A percentile compares a stretch with the other conserved stretches of the same genome.
Conservation (phyloP, 2,113 vertebrate genomes). For the Odocoileus virginianus region DNA sequence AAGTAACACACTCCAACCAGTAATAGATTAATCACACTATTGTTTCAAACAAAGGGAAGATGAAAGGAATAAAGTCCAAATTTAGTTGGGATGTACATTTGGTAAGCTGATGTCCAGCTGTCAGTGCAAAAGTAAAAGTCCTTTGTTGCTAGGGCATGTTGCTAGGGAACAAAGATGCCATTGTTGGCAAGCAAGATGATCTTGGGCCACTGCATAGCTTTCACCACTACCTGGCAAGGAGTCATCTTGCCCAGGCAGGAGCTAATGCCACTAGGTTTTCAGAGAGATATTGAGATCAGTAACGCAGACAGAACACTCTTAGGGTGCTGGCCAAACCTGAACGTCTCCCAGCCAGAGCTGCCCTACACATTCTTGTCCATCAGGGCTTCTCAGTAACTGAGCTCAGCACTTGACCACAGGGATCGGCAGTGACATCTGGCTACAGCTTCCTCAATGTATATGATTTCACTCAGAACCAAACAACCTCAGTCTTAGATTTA, state of each 20-base stretch:
- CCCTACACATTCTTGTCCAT: background rate
- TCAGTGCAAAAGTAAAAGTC: background rate
- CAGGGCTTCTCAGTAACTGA: background rate
- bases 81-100: background rate
- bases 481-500: background rate
- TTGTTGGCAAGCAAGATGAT: background rate
- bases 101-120: background rate
- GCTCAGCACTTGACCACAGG: background rate
- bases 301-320: background rate
- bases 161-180: background rate
- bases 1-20: background rate
- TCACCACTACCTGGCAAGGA: background rate
- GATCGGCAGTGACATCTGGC: fast-evolving
- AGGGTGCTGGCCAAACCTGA: background rate
- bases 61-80: background rate
- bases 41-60: background rate
- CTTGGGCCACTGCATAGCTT: background rate
- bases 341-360: background rate
- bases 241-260: background rate
- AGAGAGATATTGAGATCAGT: background rate
- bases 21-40: background rate
- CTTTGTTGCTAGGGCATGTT: background rate
- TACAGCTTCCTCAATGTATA: background rate
- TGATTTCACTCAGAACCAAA: background rate
- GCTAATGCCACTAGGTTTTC: too few species aligned